A percentile compares a stretch with the other conserved stretches of the same genome.
Evolutionary conservation across 2,797 vertebrate genomes (phyloP).

Genomic region (Gallinago solitaria): DNA sequence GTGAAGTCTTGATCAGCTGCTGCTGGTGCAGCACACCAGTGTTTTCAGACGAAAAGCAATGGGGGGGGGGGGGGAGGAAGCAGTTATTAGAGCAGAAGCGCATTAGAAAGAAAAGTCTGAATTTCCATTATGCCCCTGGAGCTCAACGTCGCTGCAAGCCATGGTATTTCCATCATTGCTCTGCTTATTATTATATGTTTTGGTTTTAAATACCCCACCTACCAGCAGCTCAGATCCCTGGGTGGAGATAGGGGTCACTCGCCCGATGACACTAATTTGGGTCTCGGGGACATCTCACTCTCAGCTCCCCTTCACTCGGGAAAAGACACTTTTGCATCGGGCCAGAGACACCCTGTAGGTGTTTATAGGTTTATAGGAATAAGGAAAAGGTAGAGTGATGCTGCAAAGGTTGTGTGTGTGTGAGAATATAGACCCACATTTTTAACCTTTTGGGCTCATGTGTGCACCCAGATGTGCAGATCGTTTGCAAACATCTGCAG

Average conservation of each 20-base stretch:
- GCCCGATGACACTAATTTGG: accelerated
- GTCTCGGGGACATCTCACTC: not conserved
- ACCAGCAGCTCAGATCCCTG: not conserved
- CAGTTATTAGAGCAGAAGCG: constrained; percentile 44
- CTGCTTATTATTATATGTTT: not conserved
- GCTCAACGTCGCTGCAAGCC: not conserved
- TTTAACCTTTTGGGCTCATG: accelerated
- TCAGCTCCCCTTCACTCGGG: not conserved
- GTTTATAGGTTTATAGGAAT: not conserved
- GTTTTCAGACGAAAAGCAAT: constrained; percentile 8
- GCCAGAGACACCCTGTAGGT: not conserved
- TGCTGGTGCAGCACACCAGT: constrained; percentile 11
- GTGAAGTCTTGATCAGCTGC: constrained; percentile 40
- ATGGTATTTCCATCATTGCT: not conserved
- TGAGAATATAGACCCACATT: accelerated
- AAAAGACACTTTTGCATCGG: not conserved
- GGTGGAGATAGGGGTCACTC: not conserved
- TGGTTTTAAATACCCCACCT: not conserved
- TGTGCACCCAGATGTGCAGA: not conserved
- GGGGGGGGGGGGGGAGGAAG: not conserved
- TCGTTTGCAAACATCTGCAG: not conserved
- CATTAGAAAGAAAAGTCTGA: not conserved
- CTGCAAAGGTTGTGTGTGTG: not conserved
- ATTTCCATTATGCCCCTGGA: not conserved
- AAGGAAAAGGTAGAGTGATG: not conserved